Conservation (phyloP, 2,113 vertebrate species). For the Athene noctua region DNA sequence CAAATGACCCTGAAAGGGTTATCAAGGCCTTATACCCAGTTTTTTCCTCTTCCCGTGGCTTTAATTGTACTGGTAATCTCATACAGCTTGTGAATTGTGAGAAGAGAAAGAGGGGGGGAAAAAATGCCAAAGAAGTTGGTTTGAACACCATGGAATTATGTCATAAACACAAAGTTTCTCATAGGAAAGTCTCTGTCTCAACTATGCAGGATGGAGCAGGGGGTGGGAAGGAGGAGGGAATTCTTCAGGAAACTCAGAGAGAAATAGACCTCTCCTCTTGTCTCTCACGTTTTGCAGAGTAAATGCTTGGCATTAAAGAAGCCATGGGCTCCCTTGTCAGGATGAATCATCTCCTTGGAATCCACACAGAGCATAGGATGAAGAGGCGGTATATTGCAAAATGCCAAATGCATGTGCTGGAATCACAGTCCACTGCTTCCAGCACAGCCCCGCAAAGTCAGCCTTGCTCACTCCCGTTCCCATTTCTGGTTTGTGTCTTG, state of each 20-base stretch:
- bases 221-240: constrained; percentile 39
- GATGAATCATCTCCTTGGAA: constrained; percentile 75
- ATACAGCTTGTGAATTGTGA: constrained; percentile 86
- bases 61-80: constrained; percentile 93
- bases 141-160: constrained; percentile 58
- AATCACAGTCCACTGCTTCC: constrained; percentile 31
- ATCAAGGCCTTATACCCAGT: constrained; percentile 82
- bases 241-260: constrained; percentile 51
- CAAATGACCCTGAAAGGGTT: constrained; percentile 85
- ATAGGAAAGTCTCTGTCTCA: constrained; percentile 75
- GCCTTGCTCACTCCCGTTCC: neutral
- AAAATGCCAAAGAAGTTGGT: constrained; percentile 32
- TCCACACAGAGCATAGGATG: constrained; percentile 51
- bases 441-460: constrained; percentile 28
- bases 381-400: constrained; percentile 39
- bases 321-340: constrained; percentile 65
- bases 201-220: neutral
- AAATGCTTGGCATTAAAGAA: constrained; percentile 58
- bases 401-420: constrained; percentile 68
- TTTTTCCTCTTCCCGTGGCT: constrained; percentile 82
- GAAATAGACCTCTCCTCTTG: constrained; percentile 44
- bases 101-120: constrained; percentile 68
- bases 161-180: constrained; percentile 74
- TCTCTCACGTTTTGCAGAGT: constrained; percentile 62
- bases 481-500: constrained; percentile 73